phyloP scores from a whole-genome alignment of 2,113 vertebrate species.

The Verasper variegatus region DNA sequence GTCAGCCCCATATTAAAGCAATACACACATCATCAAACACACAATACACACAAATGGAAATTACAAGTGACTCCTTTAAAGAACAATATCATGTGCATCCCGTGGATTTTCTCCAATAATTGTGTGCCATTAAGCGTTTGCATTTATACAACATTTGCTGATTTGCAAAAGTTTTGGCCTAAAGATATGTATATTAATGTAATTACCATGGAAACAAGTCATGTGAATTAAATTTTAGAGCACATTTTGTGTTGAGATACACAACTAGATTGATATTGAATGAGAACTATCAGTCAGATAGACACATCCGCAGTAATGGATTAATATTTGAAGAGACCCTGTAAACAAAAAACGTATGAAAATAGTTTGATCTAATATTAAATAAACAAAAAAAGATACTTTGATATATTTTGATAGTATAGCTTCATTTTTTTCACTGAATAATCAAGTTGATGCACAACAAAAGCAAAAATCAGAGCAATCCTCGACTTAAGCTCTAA shows the following conservation, averaged over 20 bases:
- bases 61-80: background rate
- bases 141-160: too few species aligned
- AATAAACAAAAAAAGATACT: constrained; percentile 3
- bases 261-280: background rate
- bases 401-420: background rate
- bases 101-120: background rate
- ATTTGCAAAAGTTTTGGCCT: constrained; percentile 2
- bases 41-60: background rate
- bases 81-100: background rate
- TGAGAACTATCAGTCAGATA: background rate
- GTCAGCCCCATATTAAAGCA: background rate
- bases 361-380: constrained; percentile 6
- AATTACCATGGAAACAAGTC: background rate
- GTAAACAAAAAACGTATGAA: background rate
- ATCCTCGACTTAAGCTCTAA: background rate
- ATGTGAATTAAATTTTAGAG: background rate
- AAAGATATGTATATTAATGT: background rate
- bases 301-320: background rate
- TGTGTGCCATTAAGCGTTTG: background rate
- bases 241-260: background rate
- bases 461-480: constrained; percentile 25
- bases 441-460: background rate
- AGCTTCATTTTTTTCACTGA: constrained; percentile 19
- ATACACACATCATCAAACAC: background rate
- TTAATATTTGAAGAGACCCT: background rate